Base-by-base conservation (phyloP, 1,140 invertebrate genomes). In the Leptonema lineaticorne region DNA sequence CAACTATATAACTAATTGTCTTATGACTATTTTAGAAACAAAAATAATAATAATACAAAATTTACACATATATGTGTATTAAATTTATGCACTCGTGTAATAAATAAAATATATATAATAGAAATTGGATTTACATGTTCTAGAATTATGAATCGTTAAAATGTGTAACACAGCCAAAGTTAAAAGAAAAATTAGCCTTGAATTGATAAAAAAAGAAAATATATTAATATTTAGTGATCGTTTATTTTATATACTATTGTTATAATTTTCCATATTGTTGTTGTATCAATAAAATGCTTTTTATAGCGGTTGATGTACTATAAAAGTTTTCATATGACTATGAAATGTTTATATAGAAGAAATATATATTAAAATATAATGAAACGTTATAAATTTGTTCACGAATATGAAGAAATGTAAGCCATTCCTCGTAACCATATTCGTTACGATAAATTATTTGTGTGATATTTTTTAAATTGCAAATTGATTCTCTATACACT, bases 381-480 rank as follows among this genome's bases (percentile, higher is more conserved):
- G 22, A 53, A 2, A 11, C 2, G 37, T 41, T 41, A 41, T 41
- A 11, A 11, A 41, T 41, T 41, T 11, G 37, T 41, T 41, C 9
- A 41, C 37, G 16, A 16, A 9, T 11, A 41, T 16, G 16, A 16
- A 9, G 16, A 2, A 4, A 11, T 41, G 37, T 4, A 16, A 3
- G 50, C 50, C 22, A 24, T 53, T 53, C 27, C 22, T 26, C 50
- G 14, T 11, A 53, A 53, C 27, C 27, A 53, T 53, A 26, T 53
- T 53, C 27, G 50, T 53, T 53, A 53, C 50, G 3, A 53, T 26
- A 14, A 26, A 53, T 53, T 26, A 26, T 53, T 53, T 53, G 22
- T 53, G 50, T 53, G 50, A 53, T 53, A 53, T 53, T 53, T 53
- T 41, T 53, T 53, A 53, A 26, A 53, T 53, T 53, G 50, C 50